Conservation (phyloP, 1,140 invertebrate species). For the Chionoecetes opilio region DNA sequence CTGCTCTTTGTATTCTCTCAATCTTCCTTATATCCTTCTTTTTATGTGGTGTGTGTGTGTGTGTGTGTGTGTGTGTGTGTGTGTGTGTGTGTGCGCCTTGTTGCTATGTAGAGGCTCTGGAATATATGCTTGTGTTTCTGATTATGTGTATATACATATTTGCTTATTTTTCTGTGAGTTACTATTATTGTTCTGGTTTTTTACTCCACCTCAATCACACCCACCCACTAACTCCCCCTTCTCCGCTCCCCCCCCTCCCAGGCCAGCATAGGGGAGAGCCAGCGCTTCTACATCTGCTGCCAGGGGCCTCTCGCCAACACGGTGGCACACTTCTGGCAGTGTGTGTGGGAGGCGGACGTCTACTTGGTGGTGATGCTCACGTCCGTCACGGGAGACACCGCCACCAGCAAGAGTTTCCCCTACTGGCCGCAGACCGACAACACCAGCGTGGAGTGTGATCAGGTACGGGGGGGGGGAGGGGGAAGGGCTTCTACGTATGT, state of each 20-base stretch:
- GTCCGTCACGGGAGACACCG: constrained; percentile 83
- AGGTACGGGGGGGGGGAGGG: constrained; percentile 61
- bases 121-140: no score
- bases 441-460: constrained; percentile 80
- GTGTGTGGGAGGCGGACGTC: constrained; percentile 93
- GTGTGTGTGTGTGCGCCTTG: no score
- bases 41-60: no score
- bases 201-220: neutral
- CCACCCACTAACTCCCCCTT: neutral
- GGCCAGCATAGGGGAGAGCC: constrained; percentile 89
- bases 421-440: constrained; percentile 81
- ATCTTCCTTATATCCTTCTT: no score
- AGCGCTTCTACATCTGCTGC: constrained; percentile 93
- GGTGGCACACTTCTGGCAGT: constrained; percentile 90
- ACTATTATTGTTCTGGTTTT: no score
- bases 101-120: no score
- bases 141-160: no score
- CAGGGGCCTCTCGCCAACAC: constrained; percentile 89
- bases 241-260: constrained; percentile 66
- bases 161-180: no score
- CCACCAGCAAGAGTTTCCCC: constrained; percentile 81
- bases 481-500: neutral
- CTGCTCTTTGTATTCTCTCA: no score
- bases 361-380: constrained; percentile 91
- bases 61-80: no score